Evolutionary conservation across 2,888 invertebrate genomes (phyloP).

Genomic region (Keiferia lycopersicella): DNA sequence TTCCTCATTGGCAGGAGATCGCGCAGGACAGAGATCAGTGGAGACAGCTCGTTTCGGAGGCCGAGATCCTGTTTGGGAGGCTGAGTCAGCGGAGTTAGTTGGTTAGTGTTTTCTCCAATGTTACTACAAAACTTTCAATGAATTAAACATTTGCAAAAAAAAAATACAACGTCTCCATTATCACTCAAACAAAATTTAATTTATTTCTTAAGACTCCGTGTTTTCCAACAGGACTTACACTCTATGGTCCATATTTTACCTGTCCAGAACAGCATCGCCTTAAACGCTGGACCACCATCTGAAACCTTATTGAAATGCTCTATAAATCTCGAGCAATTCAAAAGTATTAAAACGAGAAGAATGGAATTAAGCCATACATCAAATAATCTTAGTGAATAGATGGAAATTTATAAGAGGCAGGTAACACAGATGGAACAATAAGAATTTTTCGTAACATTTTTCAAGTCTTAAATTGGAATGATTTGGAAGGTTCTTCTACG

Average conservation of each 20-base stretch:
- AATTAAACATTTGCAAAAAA: too few species aligned
- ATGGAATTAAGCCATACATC: conserved; percentile 18
- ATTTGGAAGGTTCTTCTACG: neutral
- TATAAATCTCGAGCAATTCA: conserved; percentile 18
- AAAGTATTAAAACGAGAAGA: conserved; percentile 18
- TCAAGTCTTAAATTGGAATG: conserved; percentile 13
- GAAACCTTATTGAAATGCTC: conserved; percentile 28
- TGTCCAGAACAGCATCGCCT: conserved; percentile 22
- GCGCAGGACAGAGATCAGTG: too few species aligned
- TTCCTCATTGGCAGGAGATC: too few species aligned
- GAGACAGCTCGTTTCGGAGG: too few species aligned
- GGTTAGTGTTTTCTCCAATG: too few species aligned
- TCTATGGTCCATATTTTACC: conserved; percentile 27
- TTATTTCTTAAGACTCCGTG: neutral
- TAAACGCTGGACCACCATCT: conserved; percentile 24
- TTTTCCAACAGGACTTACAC: conserved; percentile 22
- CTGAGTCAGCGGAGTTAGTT: too few species aligned
- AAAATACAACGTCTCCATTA: too few species aligned
- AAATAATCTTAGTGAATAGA: conserved; percentile 20
- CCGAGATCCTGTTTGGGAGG: too few species aligned
- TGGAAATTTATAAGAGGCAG: conserved; percentile 17
- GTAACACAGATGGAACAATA: conserved; percentile 17
- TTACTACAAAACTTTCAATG: too few species aligned
- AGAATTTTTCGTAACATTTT: conserved; percentile 5
- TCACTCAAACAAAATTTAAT: neutral